Evolutionary conservation across 2,888 invertebrate genomes (phyloP), one percentile per base, ranked within the genome.

Genomic region (Keiferia lycopersicella): DNA sequence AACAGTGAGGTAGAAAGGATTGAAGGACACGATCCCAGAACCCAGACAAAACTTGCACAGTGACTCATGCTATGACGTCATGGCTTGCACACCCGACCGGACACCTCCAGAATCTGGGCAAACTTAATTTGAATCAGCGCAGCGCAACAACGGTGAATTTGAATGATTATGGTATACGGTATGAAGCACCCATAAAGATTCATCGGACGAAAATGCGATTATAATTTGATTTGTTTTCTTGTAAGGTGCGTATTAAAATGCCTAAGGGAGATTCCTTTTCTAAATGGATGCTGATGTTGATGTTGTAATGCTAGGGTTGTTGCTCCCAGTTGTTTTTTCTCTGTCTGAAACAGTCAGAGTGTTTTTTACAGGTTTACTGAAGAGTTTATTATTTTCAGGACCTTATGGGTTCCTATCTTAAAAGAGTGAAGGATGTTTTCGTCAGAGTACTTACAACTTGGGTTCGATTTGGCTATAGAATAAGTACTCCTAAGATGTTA

Each of bases 31-130:
- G 50, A 56, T 56, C 34, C 51, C 62, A 53, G 53, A 53, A 53
- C 18, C 51, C 62, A 53, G 53, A 62, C 62, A 39, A 34, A 26
- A 45, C 41, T 61, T 22, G 20, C 34, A 10, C 53, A 22, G 39
- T 63, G 63, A 63, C 34, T 63, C 63, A 63, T 26, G 2, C 30
- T 11, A 48, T 63, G 63, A 48, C 63, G 63, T 63, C 63, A 63
- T 48, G 34, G 16, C 41, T 22, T 50, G n/a, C 30, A 48, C 50
- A 34, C 30, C 20, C 11, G 51, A 26, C 18, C 53, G 41, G 62
- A 56, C 62, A 56, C 50, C 57, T 45, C 58, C 63, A 63, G 58
- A 63, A 38, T n/a, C 61, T 14, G 12, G 10, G 51, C 51, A 16
- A 41, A 51, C 61, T 60, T 60, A 51, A 53, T 62, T 62, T 62